Percentiles rank a stretch among this genome's conserved stretches.
phyloP scores from a whole-genome alignment of 2,797 vertebrate genomes.

The Fistularia commersonii region DNA sequence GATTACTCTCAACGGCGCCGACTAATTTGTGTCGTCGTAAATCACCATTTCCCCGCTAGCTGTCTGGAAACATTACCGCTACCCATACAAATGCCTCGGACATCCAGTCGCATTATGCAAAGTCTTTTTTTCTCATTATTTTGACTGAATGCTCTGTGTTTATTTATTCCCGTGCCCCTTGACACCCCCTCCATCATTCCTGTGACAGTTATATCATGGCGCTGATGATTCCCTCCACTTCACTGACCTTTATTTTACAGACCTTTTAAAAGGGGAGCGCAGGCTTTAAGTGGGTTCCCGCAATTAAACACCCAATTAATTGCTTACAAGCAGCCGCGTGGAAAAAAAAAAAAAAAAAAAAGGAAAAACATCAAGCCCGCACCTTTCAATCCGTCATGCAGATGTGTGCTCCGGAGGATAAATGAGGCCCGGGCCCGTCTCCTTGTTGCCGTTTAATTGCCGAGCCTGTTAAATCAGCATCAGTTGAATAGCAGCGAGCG shows the following conservation, averaged over 20 bases:
- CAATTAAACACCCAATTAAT: constrained; percentile 36
- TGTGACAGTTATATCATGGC: constrained; percentile 92
- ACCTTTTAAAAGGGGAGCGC: constrained; percentile 53
- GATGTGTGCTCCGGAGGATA: constrained; percentile 46
- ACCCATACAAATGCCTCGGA: constrained; percentile 18
- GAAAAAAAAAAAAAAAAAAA: no score
- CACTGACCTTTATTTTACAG: constrained; percentile 81
- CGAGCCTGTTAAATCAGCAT: constrained; percentile 35
- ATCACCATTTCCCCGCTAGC: constrained; percentile 28
- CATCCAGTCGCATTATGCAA: constrained; percentile 33
- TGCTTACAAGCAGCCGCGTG: constrained; percentile 28
- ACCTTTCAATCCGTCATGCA: constrained; percentile 48
- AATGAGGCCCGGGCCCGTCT: constrained; percentile 48
- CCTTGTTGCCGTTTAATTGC: constrained; percentile 34
- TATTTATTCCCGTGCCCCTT: constrained; percentile 81
- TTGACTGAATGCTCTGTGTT: constrained; percentile 29
- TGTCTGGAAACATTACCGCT: not conserved
- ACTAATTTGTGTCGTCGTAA: constrained; percentile 39
- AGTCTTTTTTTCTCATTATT: constrained; percentile 34
- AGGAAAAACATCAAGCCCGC: constrained; percentile 23
- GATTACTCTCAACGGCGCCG: constrained; percentile 37
- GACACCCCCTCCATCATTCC: constrained; percentile 75
- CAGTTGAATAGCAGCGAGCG: constrained; percentile 27
- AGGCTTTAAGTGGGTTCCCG: constrained; percentile 45
- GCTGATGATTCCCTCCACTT: constrained; percentile 88